Percentiles rank a stretch among this genome's conserved stretches.
These are phyloP conservation scores for Ceraclea dissimilis DNA, from an alignment of 2,888 invertebrate genomes.

Conservation along the genomic window DNA sequence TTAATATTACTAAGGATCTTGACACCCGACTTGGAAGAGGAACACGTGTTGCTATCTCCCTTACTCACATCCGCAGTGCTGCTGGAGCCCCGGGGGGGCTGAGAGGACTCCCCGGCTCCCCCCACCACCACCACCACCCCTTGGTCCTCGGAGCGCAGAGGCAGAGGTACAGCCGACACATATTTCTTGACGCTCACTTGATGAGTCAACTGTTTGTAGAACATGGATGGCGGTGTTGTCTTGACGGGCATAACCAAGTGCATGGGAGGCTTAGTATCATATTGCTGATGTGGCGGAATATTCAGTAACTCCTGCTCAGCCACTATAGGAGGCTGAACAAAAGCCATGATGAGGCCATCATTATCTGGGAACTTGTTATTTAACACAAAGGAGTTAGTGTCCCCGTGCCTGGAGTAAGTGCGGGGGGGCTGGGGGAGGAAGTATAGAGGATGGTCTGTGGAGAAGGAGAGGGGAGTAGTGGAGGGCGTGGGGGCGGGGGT, in stretches of 20 bases:
- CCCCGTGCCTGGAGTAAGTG: background rate
- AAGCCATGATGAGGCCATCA: background rate
- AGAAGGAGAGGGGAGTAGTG: background rate
- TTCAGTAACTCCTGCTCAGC: background rate
- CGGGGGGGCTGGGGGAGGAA: slow-evolving; percentile 3
- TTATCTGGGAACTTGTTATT: background rate
- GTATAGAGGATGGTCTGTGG: background rate
- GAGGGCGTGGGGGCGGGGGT: slow-evolving; percentile 8
- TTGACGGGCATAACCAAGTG: background rate
- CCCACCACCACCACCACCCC: background rate
- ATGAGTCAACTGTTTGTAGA: background rate
- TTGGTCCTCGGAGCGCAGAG: background rate
- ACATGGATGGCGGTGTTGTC: background rate
- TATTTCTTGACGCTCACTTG: background rate
- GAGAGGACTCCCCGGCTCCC: background rate
- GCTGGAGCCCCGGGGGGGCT: background rate
- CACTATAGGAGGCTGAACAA: background rate
- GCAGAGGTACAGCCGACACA: background rate
- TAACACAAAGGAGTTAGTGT: background rate
- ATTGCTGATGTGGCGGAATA: background rate
- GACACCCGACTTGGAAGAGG: slow-evolving; percentile 33
- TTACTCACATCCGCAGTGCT: background rate
- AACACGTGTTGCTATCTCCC: slow-evolving; percentile 7
- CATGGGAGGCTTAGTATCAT: background rate
- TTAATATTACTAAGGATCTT: slow-evolving; percentile 48